phyloP scores from a whole-genome alignment of 2,888 invertebrate species.

The Aproaerema taeniolella region DNA sequence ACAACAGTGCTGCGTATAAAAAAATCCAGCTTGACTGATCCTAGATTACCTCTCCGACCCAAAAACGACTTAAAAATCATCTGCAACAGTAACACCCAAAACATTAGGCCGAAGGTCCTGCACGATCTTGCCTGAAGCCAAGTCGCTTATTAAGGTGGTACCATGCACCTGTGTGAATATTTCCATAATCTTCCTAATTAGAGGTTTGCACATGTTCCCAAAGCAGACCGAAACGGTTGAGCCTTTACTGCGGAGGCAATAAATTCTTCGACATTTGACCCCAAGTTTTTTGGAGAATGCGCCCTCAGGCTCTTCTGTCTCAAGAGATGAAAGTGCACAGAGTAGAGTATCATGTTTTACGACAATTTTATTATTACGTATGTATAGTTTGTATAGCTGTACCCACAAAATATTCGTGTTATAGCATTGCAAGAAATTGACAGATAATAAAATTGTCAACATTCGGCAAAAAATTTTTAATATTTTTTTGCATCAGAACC shows the following conservation, averaged over 20 bases:
- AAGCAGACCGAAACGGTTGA: conserved; percentile 63
- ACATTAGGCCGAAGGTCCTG: conserved; percentile 55
- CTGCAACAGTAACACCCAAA: conserved; percentile 65
- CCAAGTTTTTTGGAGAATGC: conserved; percentile 65
- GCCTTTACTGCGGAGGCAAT: conserved; percentile 69
- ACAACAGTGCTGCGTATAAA: neutral
- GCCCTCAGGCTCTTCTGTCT: conserved; percentile 59
- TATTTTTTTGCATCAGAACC: too few species aligned
- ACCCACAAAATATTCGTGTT: too few species aligned
- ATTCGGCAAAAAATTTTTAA: too few species aligned
- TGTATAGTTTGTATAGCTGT: too few species aligned
- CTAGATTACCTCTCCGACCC: conserved; percentile 52
- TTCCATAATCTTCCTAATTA: conserved; percentile 76
- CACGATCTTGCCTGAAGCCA: conserved; percentile 71
- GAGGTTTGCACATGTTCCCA: conserved; percentile 74
- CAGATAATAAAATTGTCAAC: too few species aligned
- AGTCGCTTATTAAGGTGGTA: conserved; percentile 70
- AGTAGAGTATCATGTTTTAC: conserved; percentile 26
- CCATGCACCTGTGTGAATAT: conserved; percentile 76
- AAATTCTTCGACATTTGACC: conserved; percentile 78
- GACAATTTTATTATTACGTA: neutral
- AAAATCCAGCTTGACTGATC: conserved; percentile 25
- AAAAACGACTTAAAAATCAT: conserved; percentile 53
- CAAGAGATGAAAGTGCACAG: conserved; percentile 43
- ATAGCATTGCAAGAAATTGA: too few species aligned